Conservation (phyloP, 2,113 vertebrate species). For the Larimichthys crocea region DNA sequence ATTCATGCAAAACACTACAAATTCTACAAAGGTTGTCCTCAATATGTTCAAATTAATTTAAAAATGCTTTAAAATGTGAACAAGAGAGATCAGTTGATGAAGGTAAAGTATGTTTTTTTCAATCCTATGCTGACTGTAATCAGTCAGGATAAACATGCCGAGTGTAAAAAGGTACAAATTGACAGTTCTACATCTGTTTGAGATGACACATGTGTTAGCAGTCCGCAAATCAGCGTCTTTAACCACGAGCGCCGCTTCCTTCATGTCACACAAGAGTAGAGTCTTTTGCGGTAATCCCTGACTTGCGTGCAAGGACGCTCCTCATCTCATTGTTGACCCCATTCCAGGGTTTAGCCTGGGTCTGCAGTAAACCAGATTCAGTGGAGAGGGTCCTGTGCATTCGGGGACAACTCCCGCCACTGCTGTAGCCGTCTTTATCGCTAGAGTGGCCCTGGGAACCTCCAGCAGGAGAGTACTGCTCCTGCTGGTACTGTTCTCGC, state of each 20-base stretch:
- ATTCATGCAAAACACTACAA: conserved; percentile 35
- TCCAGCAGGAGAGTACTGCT: conserved; percentile 66
- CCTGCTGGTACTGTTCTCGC: conserved; percentile 66
- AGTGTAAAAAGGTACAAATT: conserved; percentile 5
- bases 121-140: not conserved
- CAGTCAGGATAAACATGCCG: conserved; percentile 27
- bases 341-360: conserved; percentile 85
- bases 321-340: conserved; percentile 88
- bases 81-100: not conserved
- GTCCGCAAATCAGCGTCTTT: conserved; percentile 5
- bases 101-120: not conserved
- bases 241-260: not conserved
- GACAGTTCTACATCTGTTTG: conserved; percentile 11
- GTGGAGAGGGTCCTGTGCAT: conserved; percentile 84
- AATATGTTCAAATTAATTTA: not conserved
- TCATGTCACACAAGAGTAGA: conserved; percentile 90
- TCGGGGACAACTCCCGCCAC: conserved; percentile 64
- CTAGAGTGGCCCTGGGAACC: conserved; percentile 66
- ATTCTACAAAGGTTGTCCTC: conserved; percentile 12
- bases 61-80: conserved; percentile 18
- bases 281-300: conserved; percentile 84
- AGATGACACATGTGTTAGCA: conserved; percentile 6
- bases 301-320: conserved; percentile 83
- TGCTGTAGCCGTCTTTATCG: conserved; percentile 71
- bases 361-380: conserved; percentile 81